phyloP scores from a whole-genome alignment of 1,140 invertebrate genomes.

The Aphelinus atriplicis region DNA sequence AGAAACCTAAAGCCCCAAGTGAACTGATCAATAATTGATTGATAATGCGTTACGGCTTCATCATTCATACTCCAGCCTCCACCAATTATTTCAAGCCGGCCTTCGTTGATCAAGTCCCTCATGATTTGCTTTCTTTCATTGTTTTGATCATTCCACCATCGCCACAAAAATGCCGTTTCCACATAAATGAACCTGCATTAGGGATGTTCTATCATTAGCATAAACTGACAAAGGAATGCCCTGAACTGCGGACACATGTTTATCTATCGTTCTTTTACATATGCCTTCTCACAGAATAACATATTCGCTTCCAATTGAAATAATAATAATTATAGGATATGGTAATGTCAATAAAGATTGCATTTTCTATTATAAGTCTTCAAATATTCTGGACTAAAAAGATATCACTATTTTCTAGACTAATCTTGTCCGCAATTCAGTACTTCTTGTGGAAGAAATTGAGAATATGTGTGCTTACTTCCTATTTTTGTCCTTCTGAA shows the following conservation, averaged over 20 bases:
- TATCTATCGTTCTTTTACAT: conserved; percentile 3
- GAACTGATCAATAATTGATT: conserved; percentile 93
- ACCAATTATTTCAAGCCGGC: conserved; percentile 87
- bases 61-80: conserved; percentile 95
- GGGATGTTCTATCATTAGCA: conserved; percentile 20
- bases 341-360: too few relatives aligned
- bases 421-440: too few relatives aligned
- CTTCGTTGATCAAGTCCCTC: conserved; percentile 73
- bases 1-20: conserved; percentile 76
- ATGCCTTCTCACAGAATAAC: conserved; percentile 4
- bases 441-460: too few relatives aligned
- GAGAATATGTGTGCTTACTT: conserved; percentile 57
- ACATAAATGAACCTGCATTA: conserved; percentile 76
- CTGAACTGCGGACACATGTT: not conserved
- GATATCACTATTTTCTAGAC: too few relatives aligned
- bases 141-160: conserved; percentile 87
- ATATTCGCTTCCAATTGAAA: too few relatives aligned
- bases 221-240: conserved; percentile 11
- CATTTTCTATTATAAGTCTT: too few relatives aligned
- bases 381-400: too few relatives aligned
- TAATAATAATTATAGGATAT: too few relatives aligned
- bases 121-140: conserved; percentile 69
- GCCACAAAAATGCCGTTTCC: conserved; percentile 89
- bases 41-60: conserved; percentile 91
- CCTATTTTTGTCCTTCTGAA: conserved; percentile 77